Evolutionary conservation across 37 sponge, comb jelly and placozoan genomes (phyloP), one percentile per base, ranked within the genome.

Genomic region (Oscarella lobularis): DNA sequence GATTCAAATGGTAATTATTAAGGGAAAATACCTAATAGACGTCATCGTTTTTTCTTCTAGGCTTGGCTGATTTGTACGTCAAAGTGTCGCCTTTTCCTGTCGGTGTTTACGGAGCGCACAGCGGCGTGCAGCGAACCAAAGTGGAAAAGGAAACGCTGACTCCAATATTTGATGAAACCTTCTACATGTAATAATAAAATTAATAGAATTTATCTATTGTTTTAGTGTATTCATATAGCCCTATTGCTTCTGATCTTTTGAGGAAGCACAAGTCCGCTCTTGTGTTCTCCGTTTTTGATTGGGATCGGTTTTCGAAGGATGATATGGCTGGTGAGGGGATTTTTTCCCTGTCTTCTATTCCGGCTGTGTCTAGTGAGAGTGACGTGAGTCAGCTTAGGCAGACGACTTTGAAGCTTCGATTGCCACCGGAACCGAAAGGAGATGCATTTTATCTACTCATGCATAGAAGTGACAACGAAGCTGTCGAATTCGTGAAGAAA

Each of bases 121-220:
- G 60, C 20, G 71, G 29, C 31, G 29, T 29, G 31, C 6, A 68
- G 71, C 29, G 33, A 20, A 68, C 71, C 31, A 20, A 32, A 4
- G 71, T 68, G 6, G 4, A 68, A 14, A 14, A 68, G 29, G 33
- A 68, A 35, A 68, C 71, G 31, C 29, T 35, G 33, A 68, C 31
- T 32, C 71, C 71, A 20, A 32, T 68, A 4, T 68, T 29, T 14
- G 71, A 68, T 14, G 71, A 68, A 35, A 68, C 6, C 5, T 68
- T 68, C 71, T 68, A 48, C 60, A 48, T 48, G 60, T 48, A 48
- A 48, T 27, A 48, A 48, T 48, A 48, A 48, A 48, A 48, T 27
- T 48, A 48, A 48, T 9, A 48, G 20, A 48, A 27, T 48, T 27
- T 48, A 48, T 48, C 9, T 20, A 48, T 27, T 48, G 60, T 9